A percentile compares a stretch with the other conserved stretches of the same genome.
These are phyloP conservation scores for Limnephilus marmoratus DNA, from an alignment of 2,888 invertebrate genomes.

Conservation along the genomic window DNA sequence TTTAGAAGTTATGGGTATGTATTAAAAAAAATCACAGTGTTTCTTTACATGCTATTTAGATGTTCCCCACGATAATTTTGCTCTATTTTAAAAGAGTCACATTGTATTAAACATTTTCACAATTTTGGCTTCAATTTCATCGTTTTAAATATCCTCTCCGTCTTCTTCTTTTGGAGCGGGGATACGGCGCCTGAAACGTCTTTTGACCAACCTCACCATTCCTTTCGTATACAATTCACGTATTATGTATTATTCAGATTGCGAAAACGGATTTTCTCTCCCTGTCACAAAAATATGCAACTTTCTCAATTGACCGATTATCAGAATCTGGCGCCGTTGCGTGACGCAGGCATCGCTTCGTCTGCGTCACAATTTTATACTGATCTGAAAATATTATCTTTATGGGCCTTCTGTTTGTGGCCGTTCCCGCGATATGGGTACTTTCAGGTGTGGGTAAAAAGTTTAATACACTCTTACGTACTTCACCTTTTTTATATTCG, in stretches of 20 bases:
- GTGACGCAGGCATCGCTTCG: neutral
- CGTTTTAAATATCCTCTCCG: too few relatives aligned
- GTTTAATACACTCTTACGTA: neutral
- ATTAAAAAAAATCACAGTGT: too few relatives aligned
- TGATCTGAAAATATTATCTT: neutral
- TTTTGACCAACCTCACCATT: neutral
- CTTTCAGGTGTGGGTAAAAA: neutral
- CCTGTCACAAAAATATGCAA: neutral
- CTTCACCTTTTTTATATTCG: too few relatives aligned
- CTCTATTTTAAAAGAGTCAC: too few relatives aligned
- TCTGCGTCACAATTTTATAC: slow-evolving; percentile 22
- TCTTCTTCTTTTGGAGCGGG: too few relatives aligned
- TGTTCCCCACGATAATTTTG: too few relatives aligned
- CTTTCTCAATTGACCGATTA: neutral
- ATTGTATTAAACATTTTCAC: too few relatives aligned
- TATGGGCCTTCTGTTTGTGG: neutral
- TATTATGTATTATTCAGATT: neutral
- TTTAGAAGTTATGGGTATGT: too few relatives aligned
- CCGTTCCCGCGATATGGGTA: neutral
- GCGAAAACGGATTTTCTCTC: neutral
- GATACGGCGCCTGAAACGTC: too few relatives aligned
- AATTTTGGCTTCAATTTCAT: too few relatives aligned
- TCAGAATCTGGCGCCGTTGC: neutral
- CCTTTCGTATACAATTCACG: neutral
- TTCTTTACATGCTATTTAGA: too few relatives aligned